Evolutionary conservation across 2,797 vertebrate species (phyloP).

Genomic region (Tympanoctomys barrerae): DNA sequence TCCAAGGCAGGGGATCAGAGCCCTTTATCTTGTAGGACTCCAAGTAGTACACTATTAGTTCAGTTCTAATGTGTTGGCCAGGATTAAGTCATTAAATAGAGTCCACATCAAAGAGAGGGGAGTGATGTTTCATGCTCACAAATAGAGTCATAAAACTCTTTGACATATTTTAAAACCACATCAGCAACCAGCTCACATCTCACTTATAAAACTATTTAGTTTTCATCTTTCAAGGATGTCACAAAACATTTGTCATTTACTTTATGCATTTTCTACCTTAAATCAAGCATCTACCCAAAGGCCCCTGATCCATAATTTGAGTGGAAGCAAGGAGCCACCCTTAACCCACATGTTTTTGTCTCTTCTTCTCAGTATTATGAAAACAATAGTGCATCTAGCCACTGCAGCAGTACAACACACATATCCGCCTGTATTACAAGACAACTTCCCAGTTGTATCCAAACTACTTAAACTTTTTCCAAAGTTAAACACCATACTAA

Average conservation of each 20-base stretch:
- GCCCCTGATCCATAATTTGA: neutral
- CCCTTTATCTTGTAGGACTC: neutral
- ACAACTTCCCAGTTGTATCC: neutral
- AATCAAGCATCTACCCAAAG: neutral
- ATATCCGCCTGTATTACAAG: neutral
- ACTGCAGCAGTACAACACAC: neutral
- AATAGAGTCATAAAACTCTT: neutral
- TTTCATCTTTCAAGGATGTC: neutral
- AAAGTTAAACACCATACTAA: neutral
- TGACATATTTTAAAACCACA: neutral
- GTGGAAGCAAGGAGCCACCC: neutral
- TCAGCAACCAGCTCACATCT: neutral
- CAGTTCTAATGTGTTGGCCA: neutral
- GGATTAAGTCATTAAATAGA: slow-evolving; percentile 1
- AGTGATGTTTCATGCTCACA: neutral
- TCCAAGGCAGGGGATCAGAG: neutral
- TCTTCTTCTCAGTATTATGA: neutral
- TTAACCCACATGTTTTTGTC: neutral
- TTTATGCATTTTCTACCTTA: neutral
- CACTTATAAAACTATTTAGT: neutral
- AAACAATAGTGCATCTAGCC: neutral
- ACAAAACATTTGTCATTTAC: neutral
- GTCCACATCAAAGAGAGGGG: neutral
- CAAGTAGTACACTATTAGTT: neutral
- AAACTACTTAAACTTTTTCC: neutral